Evolutionary conservation across 2,888 invertebrate genomes (phyloP).

Genomic region (Cerastis leucographa): DNA sequence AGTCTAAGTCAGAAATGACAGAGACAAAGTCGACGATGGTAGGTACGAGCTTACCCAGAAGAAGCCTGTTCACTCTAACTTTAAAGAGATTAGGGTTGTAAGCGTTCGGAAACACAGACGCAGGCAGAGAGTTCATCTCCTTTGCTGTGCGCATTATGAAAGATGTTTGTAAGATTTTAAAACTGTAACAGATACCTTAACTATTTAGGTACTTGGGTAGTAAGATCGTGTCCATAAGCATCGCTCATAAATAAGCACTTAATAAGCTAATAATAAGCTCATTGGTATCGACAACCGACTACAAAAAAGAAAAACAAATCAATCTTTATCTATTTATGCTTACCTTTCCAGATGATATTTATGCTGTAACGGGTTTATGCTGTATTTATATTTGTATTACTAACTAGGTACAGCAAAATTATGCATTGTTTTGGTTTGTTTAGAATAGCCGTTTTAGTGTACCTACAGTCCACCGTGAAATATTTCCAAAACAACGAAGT

Average conservation of each 20-base stretch:
- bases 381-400: neutral
- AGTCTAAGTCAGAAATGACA: too few relatives aligned
- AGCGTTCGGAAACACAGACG: too few relatives aligned
- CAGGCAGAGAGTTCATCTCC: too few relatives aligned
- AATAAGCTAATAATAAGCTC: too few relatives aligned
- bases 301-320: too few relatives aligned
- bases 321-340: neutral
- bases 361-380: neutral
- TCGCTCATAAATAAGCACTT: too few relatives aligned
- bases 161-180: neutral
- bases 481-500: neutral
- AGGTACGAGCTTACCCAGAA: too few relatives aligned
- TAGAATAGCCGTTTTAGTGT: neutral
- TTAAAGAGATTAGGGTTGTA: too few relatives aligned
- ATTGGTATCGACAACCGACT: too few relatives aligned
- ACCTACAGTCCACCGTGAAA: neutral
- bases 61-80: too few relatives aligned
- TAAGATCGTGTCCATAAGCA: neutral
- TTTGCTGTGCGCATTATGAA: too few relatives aligned
- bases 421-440: constrained; percentile 1
- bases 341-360: neutral
- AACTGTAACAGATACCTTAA: neutral
- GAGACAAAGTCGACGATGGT: too few relatives aligned
- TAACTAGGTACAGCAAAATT: neutral
- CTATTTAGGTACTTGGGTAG: neutral